Evolutionary conservation across 2,888 invertebrate species (phyloP).

Genomic region (Dynastes hyllus): DNA sequence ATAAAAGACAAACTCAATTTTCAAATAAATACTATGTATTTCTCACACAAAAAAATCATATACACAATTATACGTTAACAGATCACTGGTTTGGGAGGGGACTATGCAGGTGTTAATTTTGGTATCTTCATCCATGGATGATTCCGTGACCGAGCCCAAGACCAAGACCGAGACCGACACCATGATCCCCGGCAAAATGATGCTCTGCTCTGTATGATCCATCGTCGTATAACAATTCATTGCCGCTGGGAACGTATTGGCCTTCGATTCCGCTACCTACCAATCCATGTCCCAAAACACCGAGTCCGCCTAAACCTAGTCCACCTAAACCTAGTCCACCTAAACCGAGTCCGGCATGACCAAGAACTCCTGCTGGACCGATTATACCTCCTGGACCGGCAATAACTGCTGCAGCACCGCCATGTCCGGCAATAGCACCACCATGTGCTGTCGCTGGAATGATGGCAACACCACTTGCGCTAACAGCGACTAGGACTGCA

Average conservation of each 20-base stretch:
- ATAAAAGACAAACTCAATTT: neutral
- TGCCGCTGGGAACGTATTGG: constrained; percentile 59
- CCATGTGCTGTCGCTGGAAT: constrained; percentile 47
- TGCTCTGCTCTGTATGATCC: constrained; percentile 63
- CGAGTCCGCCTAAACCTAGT: neutral
- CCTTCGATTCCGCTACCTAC: constrained; percentile 59
- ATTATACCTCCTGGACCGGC: constrained; percentile 39
- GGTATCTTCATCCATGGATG: constrained; percentile 29
- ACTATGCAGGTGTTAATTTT: neutral
- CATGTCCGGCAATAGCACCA: constrained; percentile 48
- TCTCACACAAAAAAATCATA: constrained; percentile 36
- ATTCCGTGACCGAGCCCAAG: constrained; percentile 18
- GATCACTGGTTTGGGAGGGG: constrained; percentile 11
- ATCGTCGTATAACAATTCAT: constrained; percentile 62
- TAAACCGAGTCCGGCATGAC: constrained; percentile 28
- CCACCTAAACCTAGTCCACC: too few species aligned
- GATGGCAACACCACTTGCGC: constrained; percentile 49
- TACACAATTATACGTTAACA: constrained; percentile 14
- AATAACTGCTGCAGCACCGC: constrained; percentile 40
- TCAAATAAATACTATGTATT: constrained; percentile 41
- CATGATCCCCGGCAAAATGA: constrained; percentile 37
- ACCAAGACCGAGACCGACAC: constrained; percentile 28
- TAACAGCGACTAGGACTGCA: constrained; percentile 49
- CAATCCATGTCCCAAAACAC: constrained; percentile 48
- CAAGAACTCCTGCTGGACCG: constrained; percentile 37